A percentile compares a stretch with the other conserved stretches of the same genome.
Conservation (phyloP, 2,888 invertebrate genomes). For the Amblyteles armatorius region DNA sequence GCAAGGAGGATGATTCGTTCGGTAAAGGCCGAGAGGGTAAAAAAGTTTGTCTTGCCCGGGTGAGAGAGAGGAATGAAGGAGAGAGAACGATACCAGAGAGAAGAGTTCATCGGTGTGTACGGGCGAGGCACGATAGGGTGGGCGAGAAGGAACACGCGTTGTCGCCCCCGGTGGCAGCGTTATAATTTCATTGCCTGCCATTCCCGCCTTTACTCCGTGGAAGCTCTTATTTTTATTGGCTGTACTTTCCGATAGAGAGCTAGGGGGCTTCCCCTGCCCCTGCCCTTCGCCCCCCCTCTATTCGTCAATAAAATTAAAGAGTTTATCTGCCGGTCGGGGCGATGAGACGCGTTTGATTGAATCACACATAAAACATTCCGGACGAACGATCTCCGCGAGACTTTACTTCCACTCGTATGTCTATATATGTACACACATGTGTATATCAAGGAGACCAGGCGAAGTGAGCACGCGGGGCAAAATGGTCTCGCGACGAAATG, state of each 20-base stretch:
- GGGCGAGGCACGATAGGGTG: conserved; percentile 25
- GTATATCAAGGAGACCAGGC: too few relatives aligned
- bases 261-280: background rate
- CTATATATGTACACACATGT: too few relatives aligned
- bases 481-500: too few relatives aligned
- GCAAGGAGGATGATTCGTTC: background rate
- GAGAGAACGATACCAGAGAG: conserved; percentile 13
- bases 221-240: conserved; percentile 10
- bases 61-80: background rate
- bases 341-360: conserved; percentile 5
- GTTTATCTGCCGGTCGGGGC: conserved; percentile 35
- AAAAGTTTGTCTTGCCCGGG: conserved; percentile 46
- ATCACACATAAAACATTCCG: background rate
- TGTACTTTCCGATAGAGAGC: conserved; percentile 18
- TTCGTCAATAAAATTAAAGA: conserved; percentile 45
- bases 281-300: conserved; percentile 5
- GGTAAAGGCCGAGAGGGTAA: conserved; percentile 39
- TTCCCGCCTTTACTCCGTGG: background rate
- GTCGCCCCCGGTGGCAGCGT: conserved; percentile 57
- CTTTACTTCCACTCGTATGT: too few relatives aligned
- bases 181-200: conserved; percentile 55
- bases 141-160: conserved; percentile 43
- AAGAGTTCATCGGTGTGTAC: conserved; percentile 23
- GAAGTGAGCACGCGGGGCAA: too few relatives aligned
- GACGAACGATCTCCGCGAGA: too few relatives aligned